Conservation (phyloP, 2,113 vertebrate species). For the Talpa occidentalis region DNA sequence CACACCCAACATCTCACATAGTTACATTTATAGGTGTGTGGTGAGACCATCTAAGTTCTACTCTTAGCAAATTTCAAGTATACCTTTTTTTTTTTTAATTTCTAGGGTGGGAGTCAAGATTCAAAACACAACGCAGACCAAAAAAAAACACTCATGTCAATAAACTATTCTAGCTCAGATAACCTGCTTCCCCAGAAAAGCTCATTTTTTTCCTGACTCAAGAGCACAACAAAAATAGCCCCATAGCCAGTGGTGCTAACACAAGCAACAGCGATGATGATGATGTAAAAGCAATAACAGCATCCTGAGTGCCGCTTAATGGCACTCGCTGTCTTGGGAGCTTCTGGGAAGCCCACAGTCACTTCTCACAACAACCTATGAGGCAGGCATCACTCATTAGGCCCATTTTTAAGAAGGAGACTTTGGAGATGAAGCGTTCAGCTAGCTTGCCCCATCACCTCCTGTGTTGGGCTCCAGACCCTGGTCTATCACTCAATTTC, state of each 20-base stretch:
- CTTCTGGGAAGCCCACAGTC: not conserved
- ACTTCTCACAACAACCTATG: not conserved
- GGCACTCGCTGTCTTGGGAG: not conserved
- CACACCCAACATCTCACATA: not conserved
- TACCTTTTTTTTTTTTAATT: not conserved
- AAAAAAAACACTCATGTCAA: not conserved
- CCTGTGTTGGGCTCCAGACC: not conserved
- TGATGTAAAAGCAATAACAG: not conserved
- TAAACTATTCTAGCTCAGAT: not conserved
- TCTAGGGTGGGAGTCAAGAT: not conserved
- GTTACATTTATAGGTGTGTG: not conserved
- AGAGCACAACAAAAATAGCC: not conserved
- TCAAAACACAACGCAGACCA: not conserved
- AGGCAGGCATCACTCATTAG: not conserved
- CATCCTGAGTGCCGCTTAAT: too few species aligned
- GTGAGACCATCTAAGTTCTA: not conserved
- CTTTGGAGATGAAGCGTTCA: too few species aligned
- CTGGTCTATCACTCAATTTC: not conserved
- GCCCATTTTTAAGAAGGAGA: not conserved
- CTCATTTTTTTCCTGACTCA: not conserved
- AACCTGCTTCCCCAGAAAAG: not conserved
- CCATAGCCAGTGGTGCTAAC: not conserved
- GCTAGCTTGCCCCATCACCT: not conserved
- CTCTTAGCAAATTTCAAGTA: not conserved
- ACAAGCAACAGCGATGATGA: not conserved